phyloP scores from a whole-genome alignment of 2,888 invertebrate genomes.

The Drosophila buzzatii region DNA sequence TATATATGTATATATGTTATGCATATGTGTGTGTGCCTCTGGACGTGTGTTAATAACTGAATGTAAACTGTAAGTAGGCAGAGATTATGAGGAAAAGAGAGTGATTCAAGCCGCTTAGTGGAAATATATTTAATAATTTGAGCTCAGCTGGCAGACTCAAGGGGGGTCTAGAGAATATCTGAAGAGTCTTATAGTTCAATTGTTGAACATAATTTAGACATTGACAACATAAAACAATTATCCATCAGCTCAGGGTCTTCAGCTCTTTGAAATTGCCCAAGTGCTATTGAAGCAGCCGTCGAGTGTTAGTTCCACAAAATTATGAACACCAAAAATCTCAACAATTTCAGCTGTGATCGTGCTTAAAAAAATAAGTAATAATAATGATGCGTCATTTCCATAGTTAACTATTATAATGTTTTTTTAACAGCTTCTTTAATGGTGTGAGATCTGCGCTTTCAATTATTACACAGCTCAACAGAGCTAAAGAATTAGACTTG shows the following conservation, averaged over 20 bases:
- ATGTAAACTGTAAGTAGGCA: conserved; percentile 16
- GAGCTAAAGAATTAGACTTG: background rate
- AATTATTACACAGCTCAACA: background rate
- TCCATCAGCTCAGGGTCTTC: conserved; percentile 26
- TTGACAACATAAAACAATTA: conserved; percentile 24
- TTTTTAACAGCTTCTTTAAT: background rate
- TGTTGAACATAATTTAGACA: conserved; percentile 32
- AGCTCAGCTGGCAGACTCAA: background rate
- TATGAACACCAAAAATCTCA: conserved; percentile 15
- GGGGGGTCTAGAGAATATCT: background rate
- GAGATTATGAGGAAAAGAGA: conserved; percentile 2
- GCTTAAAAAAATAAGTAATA: background rate
- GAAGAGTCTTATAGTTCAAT: background rate
- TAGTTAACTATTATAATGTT: conserved; percentile 5
- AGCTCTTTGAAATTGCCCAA: conserved; percentile 32
- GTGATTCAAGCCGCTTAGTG: background rate
- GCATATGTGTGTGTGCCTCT: background rate
- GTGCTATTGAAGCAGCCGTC: conserved; percentile 34
- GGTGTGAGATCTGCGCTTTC: background rate
- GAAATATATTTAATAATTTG: background rate
- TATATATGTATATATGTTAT: background rate
- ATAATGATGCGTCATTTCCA: conserved; percentile 56
- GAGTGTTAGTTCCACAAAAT: conserved; percentile 23
- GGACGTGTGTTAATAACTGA: conserved; percentile 7
- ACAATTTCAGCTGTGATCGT: conserved; percentile 7